These are phyloP conservation scores for Lithophane semibrunnea DNA, from an alignment of 2,888 invertebrate species.

Conservation along the genomic window DNA sequence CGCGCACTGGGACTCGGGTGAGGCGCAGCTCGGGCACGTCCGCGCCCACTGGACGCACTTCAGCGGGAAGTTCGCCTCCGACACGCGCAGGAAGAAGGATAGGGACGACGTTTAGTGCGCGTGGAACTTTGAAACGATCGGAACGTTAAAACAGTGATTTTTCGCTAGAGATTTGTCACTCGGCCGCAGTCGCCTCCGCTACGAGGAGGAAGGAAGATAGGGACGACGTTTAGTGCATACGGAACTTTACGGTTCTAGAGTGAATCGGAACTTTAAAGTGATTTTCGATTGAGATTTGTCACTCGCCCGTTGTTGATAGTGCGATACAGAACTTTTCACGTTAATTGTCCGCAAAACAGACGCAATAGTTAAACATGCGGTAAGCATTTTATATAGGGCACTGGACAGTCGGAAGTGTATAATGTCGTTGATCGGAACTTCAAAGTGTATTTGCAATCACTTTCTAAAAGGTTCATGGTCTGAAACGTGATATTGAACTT, in stretches of 20 bases:
- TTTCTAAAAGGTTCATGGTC: background rate
- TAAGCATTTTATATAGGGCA: background rate
- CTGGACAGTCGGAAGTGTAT: conserved; percentile 3
- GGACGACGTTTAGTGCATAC: background rate
- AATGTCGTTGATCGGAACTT: background rate
- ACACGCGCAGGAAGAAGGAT: conserved; percentile 13
- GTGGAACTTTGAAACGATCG: background rate
- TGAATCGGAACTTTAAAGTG: conserved; percentile 2
- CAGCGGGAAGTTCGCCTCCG: conserved; percentile 4
- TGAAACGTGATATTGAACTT: background rate
- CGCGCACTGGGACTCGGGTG: conserved; percentile 95
- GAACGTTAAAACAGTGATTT: background rate
- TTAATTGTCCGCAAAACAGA: background rate
- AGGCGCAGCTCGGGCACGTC: conserved; percentile 74
- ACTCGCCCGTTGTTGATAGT: background rate
- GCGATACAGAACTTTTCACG: background rate
- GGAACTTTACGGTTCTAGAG: background rate
- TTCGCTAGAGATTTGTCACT: conserved; percentile 2
- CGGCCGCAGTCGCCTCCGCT: conserved; percentile 5
- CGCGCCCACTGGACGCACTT: conserved; percentile 10
- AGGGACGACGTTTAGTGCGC: conserved; percentile 11
- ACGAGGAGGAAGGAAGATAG: conserved; percentile 9
- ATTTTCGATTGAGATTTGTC: background rate
- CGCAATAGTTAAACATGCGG: background rate
- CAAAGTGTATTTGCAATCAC: background rate